These are phyloP conservation scores for Momotus momota DNA, from an alignment of 2,797 vertebrate species.

Conservation along the genomic window DNA sequence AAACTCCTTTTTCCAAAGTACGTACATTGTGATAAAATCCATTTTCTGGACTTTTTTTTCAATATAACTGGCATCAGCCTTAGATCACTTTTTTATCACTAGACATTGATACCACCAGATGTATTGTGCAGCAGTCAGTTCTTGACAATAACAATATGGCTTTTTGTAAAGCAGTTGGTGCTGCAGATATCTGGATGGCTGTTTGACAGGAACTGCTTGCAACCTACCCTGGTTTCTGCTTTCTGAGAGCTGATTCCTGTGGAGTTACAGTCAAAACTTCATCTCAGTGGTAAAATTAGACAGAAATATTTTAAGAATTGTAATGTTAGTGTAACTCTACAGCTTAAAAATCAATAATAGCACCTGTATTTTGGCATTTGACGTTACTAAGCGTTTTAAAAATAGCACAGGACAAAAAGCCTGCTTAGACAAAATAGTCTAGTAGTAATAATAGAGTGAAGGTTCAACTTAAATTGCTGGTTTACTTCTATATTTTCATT, in stretches of 20 bases:
- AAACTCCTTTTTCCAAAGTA: neutral
- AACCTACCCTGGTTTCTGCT: constrained; percentile 34
- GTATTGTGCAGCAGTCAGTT: neutral
- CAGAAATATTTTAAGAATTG: neutral
- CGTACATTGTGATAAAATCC: neutral
- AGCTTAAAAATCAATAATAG: neutral
- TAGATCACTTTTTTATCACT: neutral
- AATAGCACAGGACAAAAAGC: neutral
- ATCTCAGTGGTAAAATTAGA: neutral
- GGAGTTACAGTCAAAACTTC: neutral
- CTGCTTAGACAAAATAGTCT: neutral
- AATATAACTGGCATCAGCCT: neutral
- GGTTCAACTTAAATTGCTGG: neutral
- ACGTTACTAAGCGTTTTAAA: neutral
- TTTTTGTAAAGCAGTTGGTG: constrained; percentile 18
- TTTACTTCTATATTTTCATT: neutral
- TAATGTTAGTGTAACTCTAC: neutral
- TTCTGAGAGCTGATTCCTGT: neutral
- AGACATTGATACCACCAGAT: neutral
- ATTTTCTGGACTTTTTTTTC: neutral
- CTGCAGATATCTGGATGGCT: neutral
- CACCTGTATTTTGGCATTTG: neutral
- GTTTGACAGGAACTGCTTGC: neutral
- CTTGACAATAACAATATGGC: neutral
- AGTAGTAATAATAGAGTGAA: neutral